Conservation (phyloP, 2,113 vertebrate species). For the Vicugna pacos region DNA sequence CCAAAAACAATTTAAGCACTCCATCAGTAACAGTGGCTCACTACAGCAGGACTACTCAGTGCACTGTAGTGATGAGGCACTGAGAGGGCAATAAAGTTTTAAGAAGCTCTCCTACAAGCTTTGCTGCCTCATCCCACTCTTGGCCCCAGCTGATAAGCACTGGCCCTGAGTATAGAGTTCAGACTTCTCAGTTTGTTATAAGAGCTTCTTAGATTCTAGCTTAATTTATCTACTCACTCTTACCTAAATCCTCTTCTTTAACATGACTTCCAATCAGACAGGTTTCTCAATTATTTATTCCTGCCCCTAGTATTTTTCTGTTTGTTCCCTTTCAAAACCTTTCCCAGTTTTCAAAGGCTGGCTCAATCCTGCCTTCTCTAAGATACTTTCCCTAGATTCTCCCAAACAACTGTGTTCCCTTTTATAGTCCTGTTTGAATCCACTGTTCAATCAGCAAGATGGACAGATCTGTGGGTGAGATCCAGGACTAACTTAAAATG, state of each 20-base stretch:
- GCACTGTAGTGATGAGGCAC: neutral
- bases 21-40: neutral
- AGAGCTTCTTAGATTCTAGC: neutral
- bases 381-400: neutral
- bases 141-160: neutral
- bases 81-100: neutral
- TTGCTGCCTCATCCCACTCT: neutral
- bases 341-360: neutral
- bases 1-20: slow-evolving; percentile 9
- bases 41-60: neutral
- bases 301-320: neutral
- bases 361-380: neutral
- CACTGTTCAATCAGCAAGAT: neutral
- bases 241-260: neutral
- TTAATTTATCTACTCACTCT: neutral
- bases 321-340: neutral
- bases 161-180: neutral
- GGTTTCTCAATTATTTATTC: neutral
- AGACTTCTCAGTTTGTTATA: neutral
- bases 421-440: neutral
- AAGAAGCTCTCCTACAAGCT: neutral
- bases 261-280: neutral
- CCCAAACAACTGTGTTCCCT: neutral
- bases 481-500: neutral
- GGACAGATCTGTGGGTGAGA: neutral